phyloP scores from a whole-genome alignment of 2,888 invertebrate genomes.

The Zaprionus obscuricornis region DNA sequence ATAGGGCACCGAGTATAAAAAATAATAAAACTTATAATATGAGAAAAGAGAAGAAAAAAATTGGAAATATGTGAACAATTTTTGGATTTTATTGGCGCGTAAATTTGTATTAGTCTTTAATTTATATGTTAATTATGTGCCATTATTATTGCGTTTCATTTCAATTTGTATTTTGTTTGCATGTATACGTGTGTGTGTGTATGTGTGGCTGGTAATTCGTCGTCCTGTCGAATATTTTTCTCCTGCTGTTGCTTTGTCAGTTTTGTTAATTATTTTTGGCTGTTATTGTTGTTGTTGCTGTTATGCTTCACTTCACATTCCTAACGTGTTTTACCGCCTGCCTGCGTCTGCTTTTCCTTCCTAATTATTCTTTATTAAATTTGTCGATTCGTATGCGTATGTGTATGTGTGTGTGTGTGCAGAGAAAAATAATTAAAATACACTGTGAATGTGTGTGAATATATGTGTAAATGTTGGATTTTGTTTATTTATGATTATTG shows the following conservation, averaged over 20 bases:
- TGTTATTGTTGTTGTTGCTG: constrained; percentile 24
- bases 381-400: constrained; percentile 34
- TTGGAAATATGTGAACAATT: constrained; percentile 26
- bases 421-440: no score
- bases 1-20: neutral
- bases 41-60: no score
- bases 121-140: constrained; percentile 72
- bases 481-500: constrained; percentile 72
- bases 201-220: neutral
- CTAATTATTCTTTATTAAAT: constrained; percentile 75
- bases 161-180: constrained; percentile 27
- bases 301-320: constrained; percentile 46
- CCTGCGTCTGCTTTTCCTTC: constrained; percentile 21
- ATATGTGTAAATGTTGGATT: constrained; percentile 21
- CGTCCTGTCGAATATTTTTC: constrained; percentile 22
- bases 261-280: constrained; percentile 72
- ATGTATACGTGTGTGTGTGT: constrained; percentile 6
- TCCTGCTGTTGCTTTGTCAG: constrained; percentile 48
- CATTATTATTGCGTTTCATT: constrained; percentile 54
- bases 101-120: constrained; percentile 67
- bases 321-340: constrained; percentile 25
- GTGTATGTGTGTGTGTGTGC: constrained; percentile 5
- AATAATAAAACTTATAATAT: neutral
- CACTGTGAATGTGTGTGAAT: constrained; percentile 19
- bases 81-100: constrained; percentile 56